Evolutionary conservation across 2,797 vertebrate species (phyloP).

Genomic region (Hylomyscus alleni): DNA sequence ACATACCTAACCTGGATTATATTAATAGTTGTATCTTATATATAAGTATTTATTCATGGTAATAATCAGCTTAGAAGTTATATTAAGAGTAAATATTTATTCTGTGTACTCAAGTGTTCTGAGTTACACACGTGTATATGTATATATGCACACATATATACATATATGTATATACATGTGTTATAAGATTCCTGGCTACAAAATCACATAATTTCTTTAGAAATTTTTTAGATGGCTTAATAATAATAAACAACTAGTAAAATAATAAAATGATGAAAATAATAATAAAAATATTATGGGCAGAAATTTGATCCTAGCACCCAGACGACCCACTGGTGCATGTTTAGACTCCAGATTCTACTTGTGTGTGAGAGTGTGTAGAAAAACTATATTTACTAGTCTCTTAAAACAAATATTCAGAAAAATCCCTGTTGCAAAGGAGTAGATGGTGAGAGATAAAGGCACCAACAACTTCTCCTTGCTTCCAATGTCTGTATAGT

Average conservation of each 20-base stretch:
- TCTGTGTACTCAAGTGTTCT: conserved; percentile 4
- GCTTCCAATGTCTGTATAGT: not conserved
- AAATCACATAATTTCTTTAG: not conserved
- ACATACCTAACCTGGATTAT: not conserved
- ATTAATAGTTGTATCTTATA: not conserved
- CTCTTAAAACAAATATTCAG: not conserved
- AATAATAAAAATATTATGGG: not conserved
- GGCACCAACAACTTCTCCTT: not conserved
- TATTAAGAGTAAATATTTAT: not conserved
- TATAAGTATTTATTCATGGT: conserved; percentile 35
- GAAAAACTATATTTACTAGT: not conserved
- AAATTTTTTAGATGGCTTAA: not conserved
- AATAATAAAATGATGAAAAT: no score
- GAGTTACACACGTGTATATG: not conserved
- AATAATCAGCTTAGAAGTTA: not conserved
- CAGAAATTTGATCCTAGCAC: not conserved
- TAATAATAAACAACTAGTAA: not conserved
- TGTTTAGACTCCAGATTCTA: not conserved
- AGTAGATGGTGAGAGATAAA: not conserved
- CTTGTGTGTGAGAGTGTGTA: rapidly evolving
- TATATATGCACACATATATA: not conserved
- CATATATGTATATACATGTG: not conserved
- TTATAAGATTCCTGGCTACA: not conserved
- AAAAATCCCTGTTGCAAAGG: not conserved
- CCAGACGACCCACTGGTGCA: not conserved